phyloP scores from a whole-genome alignment of 2,113 vertebrate species.

The Puma concolor region DNA sequence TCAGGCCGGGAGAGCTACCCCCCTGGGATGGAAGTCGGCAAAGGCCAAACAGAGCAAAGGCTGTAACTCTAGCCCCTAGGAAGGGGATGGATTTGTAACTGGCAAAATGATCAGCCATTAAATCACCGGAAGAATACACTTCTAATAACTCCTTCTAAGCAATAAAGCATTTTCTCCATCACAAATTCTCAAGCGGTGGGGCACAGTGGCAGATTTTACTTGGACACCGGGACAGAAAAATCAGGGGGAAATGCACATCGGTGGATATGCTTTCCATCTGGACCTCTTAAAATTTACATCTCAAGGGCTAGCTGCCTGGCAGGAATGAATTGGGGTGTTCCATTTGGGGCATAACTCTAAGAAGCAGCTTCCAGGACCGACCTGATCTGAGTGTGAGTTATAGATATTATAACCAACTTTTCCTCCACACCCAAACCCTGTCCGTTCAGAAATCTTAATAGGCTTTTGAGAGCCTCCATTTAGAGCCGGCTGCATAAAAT shows the following conservation, averaged over 20 bases:
- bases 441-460: constrained; percentile 88
- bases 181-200: neutral
- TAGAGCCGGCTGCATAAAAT: constrained; percentile 89
- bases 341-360: constrained; percentile 76
- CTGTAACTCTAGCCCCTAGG: neutral
- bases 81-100: constrained; percentile 30
- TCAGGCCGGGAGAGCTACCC: neutral
- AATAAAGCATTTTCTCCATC: constrained; percentile 4
- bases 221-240: constrained; percentile 19
- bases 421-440: constrained; percentile 81
- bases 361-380: constrained; percentile 70
- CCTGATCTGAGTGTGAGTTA: constrained; percentile 84
- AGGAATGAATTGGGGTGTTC: neutral
- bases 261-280: constrained; percentile 48
- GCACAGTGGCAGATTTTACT: neutral
- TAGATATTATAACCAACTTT: constrained; percentile 86
- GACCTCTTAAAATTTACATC: constrained; percentile 52
- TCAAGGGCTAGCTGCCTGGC: constrained; percentile 38
- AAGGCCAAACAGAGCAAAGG: neutral
- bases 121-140: constrained; percentile 59
- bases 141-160: neutral
- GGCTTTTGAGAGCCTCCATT: constrained; percentile 87
- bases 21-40: neutral
- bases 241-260: neutral
- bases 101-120: constrained; percentile 57